Evolutionary conservation across 2,113 vertebrate genomes (phyloP).

Genomic region (Echinops telfairi): DNA sequence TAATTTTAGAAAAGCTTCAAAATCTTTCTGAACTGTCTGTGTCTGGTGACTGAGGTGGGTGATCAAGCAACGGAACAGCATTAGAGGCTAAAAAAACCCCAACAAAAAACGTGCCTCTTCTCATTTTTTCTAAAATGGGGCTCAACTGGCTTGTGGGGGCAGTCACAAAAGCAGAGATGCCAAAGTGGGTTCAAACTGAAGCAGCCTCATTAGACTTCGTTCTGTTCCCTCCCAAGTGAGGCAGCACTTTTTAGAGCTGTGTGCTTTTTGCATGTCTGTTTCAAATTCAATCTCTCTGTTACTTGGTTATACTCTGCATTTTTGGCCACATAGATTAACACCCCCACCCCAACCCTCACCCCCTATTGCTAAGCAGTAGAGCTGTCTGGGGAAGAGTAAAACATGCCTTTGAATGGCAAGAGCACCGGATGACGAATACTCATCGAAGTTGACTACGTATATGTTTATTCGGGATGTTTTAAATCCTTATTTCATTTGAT

Average conservation of each 20-base stretch:
- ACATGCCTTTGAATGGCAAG: neutral
- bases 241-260: constrained; percentile 63
- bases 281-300: constrained; percentile 37
- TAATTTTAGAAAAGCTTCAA: constrained; percentile 64
- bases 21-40: constrained; percentile 18
- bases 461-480: neutral
- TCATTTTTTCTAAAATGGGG: constrained; percentile 48
- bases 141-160: constrained; percentile 57
- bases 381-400: constrained; percentile 50
- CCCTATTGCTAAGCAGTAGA: neutral
- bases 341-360: neutral
- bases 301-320: constrained; percentile 39
- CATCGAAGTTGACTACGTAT: neutral
- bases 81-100: neutral
- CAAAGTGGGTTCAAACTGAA: constrained; percentile 50
- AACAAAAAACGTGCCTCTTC: neutral
- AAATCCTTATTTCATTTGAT: constrained; percentile 43
- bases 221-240: constrained; percentile 52
- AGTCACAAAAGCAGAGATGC: constrained; percentile 56
- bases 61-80: constrained; percentile 21
- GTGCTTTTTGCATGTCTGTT: constrained; percentile 67
- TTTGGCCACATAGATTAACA: neutral
- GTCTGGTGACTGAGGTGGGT: constrained; percentile 34
- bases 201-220: constrained; percentile 46
- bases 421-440: neutral